These are phyloP conservation scores for Falco peregrinus DNA, from an alignment of 2,797 vertebrate species.

Conservation along the genomic window DNA sequence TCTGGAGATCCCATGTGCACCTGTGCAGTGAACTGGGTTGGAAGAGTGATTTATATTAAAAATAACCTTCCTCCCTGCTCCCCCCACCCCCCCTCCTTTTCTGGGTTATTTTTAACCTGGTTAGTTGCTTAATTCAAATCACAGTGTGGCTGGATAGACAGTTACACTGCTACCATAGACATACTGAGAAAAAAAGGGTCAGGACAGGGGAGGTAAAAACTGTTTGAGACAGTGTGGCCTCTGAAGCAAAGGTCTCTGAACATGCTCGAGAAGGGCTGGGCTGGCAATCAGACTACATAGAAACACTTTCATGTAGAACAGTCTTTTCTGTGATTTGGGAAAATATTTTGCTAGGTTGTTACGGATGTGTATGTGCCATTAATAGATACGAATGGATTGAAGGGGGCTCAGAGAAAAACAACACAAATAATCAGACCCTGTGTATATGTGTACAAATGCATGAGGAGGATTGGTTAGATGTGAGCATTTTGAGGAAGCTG, in stretches of 20 bases:
- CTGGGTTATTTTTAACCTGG: not conserved
- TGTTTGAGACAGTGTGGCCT: not conserved
- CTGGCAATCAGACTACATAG: not conserved
- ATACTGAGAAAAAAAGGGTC: not conserved
- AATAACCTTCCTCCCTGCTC: not conserved
- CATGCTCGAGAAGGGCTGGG: not conserved
- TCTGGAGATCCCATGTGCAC: not conserved
- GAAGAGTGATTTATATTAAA: not conserved
- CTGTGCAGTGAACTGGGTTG: accelerated
- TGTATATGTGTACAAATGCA: not conserved
- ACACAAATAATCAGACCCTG: not conserved
- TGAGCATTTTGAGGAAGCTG: not conserved
- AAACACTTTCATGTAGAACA: not conserved
- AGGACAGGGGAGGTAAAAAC: not conserved
- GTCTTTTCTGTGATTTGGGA: not conserved
- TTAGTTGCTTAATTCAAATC: not conserved
- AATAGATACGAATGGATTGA: not conserved
- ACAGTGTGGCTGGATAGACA: not conserved
- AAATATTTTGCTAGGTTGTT: not conserved
- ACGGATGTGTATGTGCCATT: not conserved
- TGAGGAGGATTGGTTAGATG: not conserved
- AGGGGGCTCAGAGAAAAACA: not conserved
- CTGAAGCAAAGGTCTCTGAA: not conserved
- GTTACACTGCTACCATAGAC: not conserved
- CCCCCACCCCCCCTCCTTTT: not conserved